These are phyloP conservation scores for Podarcis muralis DNA, from an alignment of 2,113 vertebrate genomes.

Conservation along the genomic window DNA sequence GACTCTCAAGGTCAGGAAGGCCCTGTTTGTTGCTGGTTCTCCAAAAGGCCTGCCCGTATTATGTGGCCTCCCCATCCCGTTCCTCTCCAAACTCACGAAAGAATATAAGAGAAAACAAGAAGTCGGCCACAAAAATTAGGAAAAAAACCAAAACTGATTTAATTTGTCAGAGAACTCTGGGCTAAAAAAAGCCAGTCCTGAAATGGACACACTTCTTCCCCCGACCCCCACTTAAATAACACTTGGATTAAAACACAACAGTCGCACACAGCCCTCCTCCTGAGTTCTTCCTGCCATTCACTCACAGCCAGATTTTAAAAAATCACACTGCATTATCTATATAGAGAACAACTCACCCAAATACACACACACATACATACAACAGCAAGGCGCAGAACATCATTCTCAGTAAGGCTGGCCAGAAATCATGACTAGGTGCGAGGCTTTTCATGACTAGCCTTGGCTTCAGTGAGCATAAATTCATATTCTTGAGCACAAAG, in stretches of 20 bases:
- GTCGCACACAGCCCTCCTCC: neutral
- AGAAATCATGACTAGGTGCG: slow-evolving; percentile 1
- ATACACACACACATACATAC: neutral
- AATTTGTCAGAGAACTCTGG: slow-evolving; percentile 49
- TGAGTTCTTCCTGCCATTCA: neutral
- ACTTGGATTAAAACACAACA: neutral
- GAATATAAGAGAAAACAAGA: neutral
- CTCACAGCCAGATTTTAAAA: neutral
- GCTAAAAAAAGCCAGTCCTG: slow-evolving; percentile 28
- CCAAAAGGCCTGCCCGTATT: neutral
- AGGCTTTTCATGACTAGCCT: neutral
- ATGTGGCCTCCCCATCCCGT: too few species aligned
- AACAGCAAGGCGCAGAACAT: neutral
- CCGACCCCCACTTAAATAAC: slow-evolving; percentile 1
- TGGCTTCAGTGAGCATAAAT: neutral
- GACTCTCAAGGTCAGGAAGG: neutral
- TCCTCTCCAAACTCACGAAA: neutral
- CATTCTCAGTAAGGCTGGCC: neutral
- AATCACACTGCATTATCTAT: neutral
- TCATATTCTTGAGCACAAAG: neutral
- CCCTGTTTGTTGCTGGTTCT: neutral
- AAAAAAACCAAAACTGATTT: slow-evolving; percentile 54
- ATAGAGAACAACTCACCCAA: neutral
- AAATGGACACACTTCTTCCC: slow-evolving; percentile 8
- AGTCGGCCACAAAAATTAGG: neutral